Evolutionary conservation across 64 coral and sea anemone genomes (phyloP).

Genomic region (Montipora capricornis): DNA sequence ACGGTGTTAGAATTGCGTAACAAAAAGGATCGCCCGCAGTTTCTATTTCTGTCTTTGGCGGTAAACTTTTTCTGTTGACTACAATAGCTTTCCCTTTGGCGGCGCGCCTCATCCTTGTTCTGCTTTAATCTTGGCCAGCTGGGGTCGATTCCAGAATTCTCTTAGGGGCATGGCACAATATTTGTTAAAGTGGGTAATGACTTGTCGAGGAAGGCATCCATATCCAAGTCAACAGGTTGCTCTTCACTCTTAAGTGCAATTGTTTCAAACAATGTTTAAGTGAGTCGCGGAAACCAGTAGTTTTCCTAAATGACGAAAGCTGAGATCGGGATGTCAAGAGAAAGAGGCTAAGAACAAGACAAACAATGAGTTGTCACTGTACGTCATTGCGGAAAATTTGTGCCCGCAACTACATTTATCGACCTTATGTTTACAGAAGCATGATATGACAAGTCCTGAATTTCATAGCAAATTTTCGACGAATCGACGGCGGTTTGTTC

Average conservation of each 20-base stretch:
- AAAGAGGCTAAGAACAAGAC: background rate
- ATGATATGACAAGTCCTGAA: constrained; percentile 53
- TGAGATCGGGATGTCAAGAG: background rate
- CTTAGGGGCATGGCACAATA: constrained; percentile 12
- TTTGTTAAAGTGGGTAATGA: constrained; percentile 34
- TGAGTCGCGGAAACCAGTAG: background rate
- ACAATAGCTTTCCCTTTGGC: background rate
- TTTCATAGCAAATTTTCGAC: constrained; percentile 49
- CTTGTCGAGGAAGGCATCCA: background rate
- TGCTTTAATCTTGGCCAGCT: background rate
- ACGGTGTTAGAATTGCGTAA: background rate
- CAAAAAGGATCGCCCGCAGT: background rate
- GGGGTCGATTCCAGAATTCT: background rate
- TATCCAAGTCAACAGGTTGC: constrained; percentile 30
- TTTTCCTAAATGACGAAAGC: background rate
- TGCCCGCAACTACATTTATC: constrained; percentile 36
- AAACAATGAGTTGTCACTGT: background rate
- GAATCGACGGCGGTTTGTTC: constrained; percentile 35
- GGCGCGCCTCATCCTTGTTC: background rate
- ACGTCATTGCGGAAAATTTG: constrained; percentile 36
- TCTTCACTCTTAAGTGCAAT: constrained; percentile 31
- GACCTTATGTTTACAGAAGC: constrained; percentile 37
- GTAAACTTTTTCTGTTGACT: background rate
- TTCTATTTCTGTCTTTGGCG: background rate
- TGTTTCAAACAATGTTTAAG: constrained; percentile 24